Evolutionary conservation across 2,113 vertebrate genomes (phyloP).

Genomic region (Lepisosteus osseus): DNA sequence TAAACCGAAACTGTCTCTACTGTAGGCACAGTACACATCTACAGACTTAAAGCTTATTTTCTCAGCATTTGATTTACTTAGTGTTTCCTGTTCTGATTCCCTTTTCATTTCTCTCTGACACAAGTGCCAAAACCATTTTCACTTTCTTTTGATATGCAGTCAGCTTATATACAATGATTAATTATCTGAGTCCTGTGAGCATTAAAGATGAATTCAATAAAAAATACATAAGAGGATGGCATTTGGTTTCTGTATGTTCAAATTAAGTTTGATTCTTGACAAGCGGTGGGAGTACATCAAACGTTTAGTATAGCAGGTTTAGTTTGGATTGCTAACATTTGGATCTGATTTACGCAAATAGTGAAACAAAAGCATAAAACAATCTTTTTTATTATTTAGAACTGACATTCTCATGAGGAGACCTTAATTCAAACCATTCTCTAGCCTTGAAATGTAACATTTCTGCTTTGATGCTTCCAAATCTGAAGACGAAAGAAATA

Average conservation of each 20-base stretch:
- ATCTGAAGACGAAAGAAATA: no score
- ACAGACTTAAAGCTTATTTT: no score
- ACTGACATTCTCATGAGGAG: background rate
- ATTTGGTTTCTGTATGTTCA: conserved; percentile 4
- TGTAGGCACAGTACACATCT: no score
- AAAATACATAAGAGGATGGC: conserved; percentile 10
- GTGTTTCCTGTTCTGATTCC: conserved; percentile 10
- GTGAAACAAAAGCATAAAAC: conserved; percentile 14
- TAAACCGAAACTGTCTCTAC: no score
- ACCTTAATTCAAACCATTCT: conserved; percentile 16
- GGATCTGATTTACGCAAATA: conserved; percentile 19
- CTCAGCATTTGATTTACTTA: background rate
- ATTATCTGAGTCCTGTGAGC: conserved; percentile 3
- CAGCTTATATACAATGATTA: conserved; percentile 23
- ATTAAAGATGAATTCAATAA: conserved; percentile 20
- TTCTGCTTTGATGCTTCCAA: conserved; percentile 11
- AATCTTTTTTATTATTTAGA: background rate
- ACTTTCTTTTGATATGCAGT: conserved; percentile 27
- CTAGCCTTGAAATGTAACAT: background rate
- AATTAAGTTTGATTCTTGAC: background rate
- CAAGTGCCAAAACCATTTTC: conserved; percentile 11
- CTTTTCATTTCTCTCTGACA: conserved; percentile 17
- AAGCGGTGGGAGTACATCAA: background rate
- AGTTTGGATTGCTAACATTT: conserved; percentile 10
- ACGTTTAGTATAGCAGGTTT: background rate